A percentile compares a stretch with the other conserved stretches of the same genome.
Evolutionary conservation across 1,140 invertebrate genomes (phyloP).

Genomic region (Drosophila nigromelanica): DNA sequence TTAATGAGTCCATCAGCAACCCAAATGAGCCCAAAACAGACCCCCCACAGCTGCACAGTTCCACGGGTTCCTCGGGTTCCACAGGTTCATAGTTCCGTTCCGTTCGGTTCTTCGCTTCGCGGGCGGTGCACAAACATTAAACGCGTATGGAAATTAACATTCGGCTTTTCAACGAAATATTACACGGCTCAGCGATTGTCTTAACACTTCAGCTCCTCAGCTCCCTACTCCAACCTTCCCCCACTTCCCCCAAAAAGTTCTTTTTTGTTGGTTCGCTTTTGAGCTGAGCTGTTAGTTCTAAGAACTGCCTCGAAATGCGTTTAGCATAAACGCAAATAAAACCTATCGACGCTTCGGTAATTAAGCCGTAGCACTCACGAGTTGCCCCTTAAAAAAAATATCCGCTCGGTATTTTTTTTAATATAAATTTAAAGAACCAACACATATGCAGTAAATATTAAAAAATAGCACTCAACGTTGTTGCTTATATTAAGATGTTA

Average conservation of each 20-base stretch:
- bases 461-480: no score
- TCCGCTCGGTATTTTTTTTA: no score
- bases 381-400: no score
- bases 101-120: conserved; percentile 14
- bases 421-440: no score
- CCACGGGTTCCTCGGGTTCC: neutral
- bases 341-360: conserved; percentile 55
- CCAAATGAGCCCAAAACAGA: conserved; percentile 4
- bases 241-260: neutral
- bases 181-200: conserved; percentile 43
- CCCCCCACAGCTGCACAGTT: conserved; percentile 26
- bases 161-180: conserved; percentile 44
- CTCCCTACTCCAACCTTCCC: neutral
- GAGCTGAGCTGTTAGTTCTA: conserved; percentile 45
- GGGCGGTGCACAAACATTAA: conserved; percentile 13
- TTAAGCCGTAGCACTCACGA: conserved; percentile 42
- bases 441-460: no score
- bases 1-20: conserved; percentile 3
- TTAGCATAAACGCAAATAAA: conserved; percentile 43
- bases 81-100: conserved; percentile 11
- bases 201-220: conserved; percentile 9
- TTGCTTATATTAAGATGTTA: no score
- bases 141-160: conserved; percentile 37
- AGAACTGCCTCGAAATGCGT: conserved; percentile 42
- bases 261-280: no score